Evolutionary conservation across 2,113 vertebrate species (phyloP).

Genomic region (Pituophis catenifer): DNA sequence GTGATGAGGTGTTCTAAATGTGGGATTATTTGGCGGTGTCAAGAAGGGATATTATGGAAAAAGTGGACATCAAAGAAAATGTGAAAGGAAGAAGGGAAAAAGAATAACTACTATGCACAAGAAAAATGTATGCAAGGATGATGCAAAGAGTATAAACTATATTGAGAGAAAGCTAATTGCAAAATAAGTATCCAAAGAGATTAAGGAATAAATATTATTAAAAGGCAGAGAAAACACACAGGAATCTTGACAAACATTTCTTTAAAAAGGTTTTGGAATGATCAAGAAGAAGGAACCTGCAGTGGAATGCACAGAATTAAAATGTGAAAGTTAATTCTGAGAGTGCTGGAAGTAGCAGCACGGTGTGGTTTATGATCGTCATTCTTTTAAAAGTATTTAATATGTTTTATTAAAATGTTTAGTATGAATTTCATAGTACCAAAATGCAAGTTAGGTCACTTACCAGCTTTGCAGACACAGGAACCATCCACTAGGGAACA

Average conservation of each 20-base stretch:
- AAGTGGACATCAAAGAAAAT: no score
- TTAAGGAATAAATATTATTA: neutral
- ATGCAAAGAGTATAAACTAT: neutral
- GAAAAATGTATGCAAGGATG: neutral
- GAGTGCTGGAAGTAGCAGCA: neutral
- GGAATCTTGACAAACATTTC: neutral
- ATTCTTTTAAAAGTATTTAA: neutral
- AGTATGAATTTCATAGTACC: neutral
- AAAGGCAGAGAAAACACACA: neutral
- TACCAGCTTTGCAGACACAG: conserved; percentile 91
- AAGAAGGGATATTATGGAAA: no score
- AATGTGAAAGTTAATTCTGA: neutral
- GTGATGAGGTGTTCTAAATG: no score
- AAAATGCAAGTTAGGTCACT: conserved; percentile 27
- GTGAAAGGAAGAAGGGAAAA: neutral
- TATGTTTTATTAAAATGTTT: neutral
- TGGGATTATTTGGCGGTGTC: no score
- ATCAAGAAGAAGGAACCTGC: neutral
- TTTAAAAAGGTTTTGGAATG: neutral
- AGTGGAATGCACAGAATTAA: neutral
- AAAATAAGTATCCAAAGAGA: neutral
- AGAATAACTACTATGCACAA: neutral
- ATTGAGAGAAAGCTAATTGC: neutral
- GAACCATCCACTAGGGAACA: conserved; percentile 93
- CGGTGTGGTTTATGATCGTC: neutral